A percentile compares a stretch with the other conserved stretches of the same genome.
Conservation (phyloP, 2,113 vertebrate genomes). For the Colossoma macropomum region DNA sequence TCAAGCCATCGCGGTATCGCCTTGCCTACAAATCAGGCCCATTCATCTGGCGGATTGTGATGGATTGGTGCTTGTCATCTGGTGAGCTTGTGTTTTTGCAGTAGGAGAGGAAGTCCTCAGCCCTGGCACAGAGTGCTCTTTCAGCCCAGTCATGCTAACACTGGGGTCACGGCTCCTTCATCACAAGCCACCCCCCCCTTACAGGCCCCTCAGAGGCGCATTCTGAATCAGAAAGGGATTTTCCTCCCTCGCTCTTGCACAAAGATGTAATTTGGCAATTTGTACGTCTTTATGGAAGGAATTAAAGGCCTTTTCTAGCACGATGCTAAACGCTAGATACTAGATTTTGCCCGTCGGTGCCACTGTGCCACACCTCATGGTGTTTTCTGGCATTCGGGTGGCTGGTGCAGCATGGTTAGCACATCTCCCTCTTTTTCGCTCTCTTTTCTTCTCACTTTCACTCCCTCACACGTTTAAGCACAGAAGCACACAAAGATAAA, state of each 20-base stretch:
- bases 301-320: slow-evolving; percentile 36
- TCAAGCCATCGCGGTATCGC: slow-evolving; percentile 59
- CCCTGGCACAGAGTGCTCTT: slow-evolving; percentile 34
- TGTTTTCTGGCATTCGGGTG: slow-evolving; percentile 20
- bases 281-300: slow-evolving; percentile 28
- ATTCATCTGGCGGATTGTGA: slow-evolving; percentile 68
- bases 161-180: slow-evolving; percentile 18
- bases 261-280: slow-evolving; percentile 46
- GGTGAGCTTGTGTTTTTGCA: slow-evolving; percentile 36
- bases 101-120: slow-evolving; percentile 50
- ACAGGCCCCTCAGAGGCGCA: neutral
- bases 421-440: slow-evolving; percentile 15
- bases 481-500: slow-evolving; percentile 30
- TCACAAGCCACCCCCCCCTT: neutral
- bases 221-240: slow-evolving; percentile 17
- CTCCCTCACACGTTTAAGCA: slow-evolving; percentile 30
- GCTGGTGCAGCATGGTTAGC: slow-evolving; percentile 32
- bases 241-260: slow-evolving; percentile 22
- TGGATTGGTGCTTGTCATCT: slow-evolving; percentile 65
- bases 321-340: slow-evolving; percentile 24
- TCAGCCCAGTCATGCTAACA: neutral
- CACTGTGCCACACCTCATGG: slow-evolving; percentile 17
- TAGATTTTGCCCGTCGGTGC: neutral
- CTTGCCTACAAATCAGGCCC: slow-evolving; percentile 57
- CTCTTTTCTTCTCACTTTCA: neutral